phyloP scores from a whole-genome alignment of 2,797 vertebrate genomes.

The Pseudomugil gertrudae region DNA sequence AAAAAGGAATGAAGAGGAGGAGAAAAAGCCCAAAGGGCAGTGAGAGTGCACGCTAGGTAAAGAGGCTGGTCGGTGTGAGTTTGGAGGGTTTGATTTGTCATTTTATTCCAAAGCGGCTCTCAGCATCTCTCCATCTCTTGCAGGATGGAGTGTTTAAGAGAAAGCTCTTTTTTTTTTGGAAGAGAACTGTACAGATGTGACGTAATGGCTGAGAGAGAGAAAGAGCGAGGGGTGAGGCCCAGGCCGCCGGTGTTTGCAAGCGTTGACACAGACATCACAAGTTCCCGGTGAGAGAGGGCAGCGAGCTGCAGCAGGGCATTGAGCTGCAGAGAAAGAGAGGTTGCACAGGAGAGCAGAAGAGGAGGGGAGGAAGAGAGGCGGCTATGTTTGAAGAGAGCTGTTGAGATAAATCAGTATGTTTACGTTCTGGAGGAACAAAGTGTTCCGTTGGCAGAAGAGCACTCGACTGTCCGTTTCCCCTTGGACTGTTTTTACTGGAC shows the following conservation, averaged over 20 bases:
- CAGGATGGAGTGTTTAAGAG: constrained; percentile 33
- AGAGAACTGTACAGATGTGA: constrained; percentile 20
- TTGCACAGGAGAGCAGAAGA: constrained; percentile 53
- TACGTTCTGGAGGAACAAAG: constrained; percentile 82
- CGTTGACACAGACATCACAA: constrained; percentile 71
- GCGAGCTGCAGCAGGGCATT: constrained; percentile 54
- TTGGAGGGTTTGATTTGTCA: constrained; percentile 51
- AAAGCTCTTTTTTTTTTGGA: constrained; percentile 25
- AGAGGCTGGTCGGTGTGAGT: constrained; percentile 52
- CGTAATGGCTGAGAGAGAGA: constrained; percentile 8
- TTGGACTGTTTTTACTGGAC: constrained; percentile 62
- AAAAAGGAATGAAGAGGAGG: constrained; percentile 27
- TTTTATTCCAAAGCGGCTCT: constrained; percentile 56
- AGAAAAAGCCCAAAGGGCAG: constrained; percentile 42
- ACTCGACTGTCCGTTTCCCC: constrained; percentile 73
- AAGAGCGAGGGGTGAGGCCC: constrained; percentile 21
- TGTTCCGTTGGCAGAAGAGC: constrained; percentile 80
- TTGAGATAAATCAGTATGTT: constrained; percentile 84
- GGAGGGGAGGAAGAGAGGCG: constrained; percentile 61
- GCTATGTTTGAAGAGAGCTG: constrained; percentile 75
- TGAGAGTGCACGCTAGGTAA: constrained; percentile 28
- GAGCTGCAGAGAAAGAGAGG: constrained; percentile 64
- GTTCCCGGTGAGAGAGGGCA: constrained; percentile 61
- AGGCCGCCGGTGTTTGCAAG: constrained; percentile 53
- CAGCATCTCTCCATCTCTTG: constrained; percentile 46